Conservation (phyloP, 2,113 vertebrate genomes). For the Galeopterus variegatus region DNA sequence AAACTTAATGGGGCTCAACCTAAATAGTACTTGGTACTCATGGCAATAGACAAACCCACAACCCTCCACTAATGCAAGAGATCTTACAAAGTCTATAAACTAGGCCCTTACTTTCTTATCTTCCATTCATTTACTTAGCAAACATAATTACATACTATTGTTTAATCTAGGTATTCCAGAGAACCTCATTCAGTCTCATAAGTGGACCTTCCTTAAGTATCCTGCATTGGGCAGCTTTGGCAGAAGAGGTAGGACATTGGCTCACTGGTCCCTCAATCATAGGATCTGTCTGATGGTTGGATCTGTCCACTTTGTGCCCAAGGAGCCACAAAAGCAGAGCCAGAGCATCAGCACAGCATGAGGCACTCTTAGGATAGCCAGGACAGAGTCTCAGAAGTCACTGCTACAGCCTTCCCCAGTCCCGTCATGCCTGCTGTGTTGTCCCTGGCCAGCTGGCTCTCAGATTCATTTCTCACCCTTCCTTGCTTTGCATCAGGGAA, state of each 20-base stretch:
- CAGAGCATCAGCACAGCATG: background rate
- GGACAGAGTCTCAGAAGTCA: slow-evolving; percentile 31
- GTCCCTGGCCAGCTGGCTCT: background rate
- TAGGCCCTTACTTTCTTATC: background rate
- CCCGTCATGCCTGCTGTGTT: background rate
- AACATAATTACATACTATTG: background rate
- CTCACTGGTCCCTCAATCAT: background rate
- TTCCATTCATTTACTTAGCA: background rate
- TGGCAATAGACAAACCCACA: background rate
- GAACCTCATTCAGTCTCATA: background rate
- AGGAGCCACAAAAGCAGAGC: background rate
- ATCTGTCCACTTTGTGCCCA: background rate
- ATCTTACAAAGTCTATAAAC: background rate
- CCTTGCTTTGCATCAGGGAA: background rate
- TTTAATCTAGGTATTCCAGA: background rate
- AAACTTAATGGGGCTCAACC: background rate
- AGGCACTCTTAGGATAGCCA: background rate
- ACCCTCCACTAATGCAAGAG: background rate
- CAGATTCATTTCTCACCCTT: background rate
- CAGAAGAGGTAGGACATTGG: background rate
- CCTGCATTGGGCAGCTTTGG: background rate
- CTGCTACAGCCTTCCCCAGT: background rate
- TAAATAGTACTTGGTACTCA: background rate
- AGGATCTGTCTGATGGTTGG: background rate
- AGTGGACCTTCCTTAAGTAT: background rate